Conservation (phyloP, 2,797 vertebrate genomes). For the Chanos chanos region DNA sequence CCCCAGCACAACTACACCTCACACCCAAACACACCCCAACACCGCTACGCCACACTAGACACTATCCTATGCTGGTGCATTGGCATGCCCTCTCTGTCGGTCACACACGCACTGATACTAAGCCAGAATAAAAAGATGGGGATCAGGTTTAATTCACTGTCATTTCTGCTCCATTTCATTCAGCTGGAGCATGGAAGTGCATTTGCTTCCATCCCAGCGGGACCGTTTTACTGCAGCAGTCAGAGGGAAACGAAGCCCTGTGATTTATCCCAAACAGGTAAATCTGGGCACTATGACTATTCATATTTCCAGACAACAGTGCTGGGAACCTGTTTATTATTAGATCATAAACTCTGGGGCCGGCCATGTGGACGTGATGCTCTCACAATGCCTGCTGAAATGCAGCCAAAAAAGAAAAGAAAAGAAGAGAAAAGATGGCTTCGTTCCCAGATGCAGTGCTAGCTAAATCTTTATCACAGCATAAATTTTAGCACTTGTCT, state of each 20-base stretch:
- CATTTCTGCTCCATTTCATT: slow-evolving; percentile 27
- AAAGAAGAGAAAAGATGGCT: slow-evolving; percentile 32
- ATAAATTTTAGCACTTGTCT: neutral
- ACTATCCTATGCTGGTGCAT: too few relatives aligned
- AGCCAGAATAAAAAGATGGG: slow-evolving; percentile 20
- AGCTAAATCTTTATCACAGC: slow-evolving; percentile 22
- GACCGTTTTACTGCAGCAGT: slow-evolving; percentile 26
- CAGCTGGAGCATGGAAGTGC: slow-evolving; percentile 31
- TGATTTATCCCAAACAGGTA: slow-evolving; percentile 42
- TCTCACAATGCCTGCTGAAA: slow-evolving; percentile 25
- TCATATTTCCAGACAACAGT: slow-evolving; percentile 40
- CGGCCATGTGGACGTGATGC: slow-evolving; percentile 17
- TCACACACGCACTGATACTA: slow-evolving; percentile 6
- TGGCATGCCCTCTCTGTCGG: too few relatives aligned
- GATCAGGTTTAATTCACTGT: slow-evolving; percentile 20
- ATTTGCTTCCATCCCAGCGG: slow-evolving; percentile 35
- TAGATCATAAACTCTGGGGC: slow-evolving; percentile 44
- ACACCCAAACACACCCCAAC: neutral
- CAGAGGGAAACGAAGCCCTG: slow-evolving; percentile 21
- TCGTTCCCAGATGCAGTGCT: slow-evolving; percentile 14
- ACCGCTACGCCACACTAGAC: neutral
- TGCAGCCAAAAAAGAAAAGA: slow-evolving; percentile 29
- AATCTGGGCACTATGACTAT: slow-evolving; percentile 38
- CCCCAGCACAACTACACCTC: neutral
- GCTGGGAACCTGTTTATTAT: slow-evolving; percentile 46